A percentile compares a stretch with the other conserved stretches of the same genome.
phyloP scores from a whole-genome alignment of 2,797 vertebrate genomes.

The Ispidina lecontei region DNA sequence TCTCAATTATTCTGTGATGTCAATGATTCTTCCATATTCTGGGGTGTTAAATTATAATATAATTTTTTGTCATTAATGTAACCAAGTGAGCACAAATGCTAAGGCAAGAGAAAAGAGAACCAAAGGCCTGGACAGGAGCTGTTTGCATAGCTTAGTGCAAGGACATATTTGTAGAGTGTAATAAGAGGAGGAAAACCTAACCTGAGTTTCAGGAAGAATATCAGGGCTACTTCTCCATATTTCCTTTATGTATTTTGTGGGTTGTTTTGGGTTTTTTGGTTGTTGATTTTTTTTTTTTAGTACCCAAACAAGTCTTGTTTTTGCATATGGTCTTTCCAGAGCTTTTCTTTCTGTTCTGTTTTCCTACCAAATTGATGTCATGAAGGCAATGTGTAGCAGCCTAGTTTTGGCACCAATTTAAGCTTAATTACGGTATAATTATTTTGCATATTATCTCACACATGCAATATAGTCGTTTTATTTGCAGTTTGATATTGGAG shows the following conservation, averaged over 20 bases:
- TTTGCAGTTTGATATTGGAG: not conserved
- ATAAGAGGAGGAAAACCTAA: not conserved
- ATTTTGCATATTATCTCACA: not conserved
- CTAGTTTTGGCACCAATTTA: not conserved
- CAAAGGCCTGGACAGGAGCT: not conserved
- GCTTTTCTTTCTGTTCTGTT: not conserved
- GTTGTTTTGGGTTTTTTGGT: no score
- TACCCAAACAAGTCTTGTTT: not conserved
- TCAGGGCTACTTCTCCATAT: not conserved
- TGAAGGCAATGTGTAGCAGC: not conserved
- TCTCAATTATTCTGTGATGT: not conserved
- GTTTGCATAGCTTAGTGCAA: not conserved
- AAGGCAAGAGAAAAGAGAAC: not conserved
- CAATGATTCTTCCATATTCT: not conserved
- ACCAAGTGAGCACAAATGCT: not conserved
- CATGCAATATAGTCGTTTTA: not conserved
- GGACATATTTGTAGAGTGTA: not conserved
- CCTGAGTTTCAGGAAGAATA: not conserved
- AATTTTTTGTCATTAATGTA: not conserved
- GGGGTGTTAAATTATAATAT: not conserved
- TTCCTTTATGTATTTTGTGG: not conserved
- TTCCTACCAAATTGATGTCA: not conserved
- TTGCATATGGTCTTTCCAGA: not conserved
- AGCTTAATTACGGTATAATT: not conserved
- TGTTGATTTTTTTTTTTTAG: not conserved